Evolutionary conservation across 2,888 invertebrate genomes (phyloP).

Genomic region (Hanleya hanleyi): DNA sequence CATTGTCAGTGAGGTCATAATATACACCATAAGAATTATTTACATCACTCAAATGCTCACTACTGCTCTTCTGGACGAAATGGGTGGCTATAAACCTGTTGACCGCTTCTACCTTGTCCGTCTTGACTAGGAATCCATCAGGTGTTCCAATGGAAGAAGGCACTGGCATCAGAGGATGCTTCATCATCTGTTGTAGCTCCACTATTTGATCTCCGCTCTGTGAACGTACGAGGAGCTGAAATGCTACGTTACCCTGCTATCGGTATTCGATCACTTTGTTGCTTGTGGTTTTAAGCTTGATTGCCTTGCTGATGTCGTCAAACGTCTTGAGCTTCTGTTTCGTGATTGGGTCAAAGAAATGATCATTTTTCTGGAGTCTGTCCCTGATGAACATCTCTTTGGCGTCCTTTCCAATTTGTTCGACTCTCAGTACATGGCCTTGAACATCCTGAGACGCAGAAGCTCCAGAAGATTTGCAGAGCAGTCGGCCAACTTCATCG

Average conservation of each 20-base stretch:
- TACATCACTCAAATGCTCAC: no score
- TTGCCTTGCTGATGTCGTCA: neutral
- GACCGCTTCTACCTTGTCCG: no score
- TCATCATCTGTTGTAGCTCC: neutral
- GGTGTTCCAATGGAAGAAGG: slow-evolving; percentile 8
- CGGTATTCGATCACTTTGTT: slow-evolving; percentile 1
- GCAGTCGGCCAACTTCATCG: neutral
- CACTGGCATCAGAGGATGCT: slow-evolving; percentile 2
- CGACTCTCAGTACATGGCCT: neutral
- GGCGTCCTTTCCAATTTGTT: neutral
- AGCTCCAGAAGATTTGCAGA: neutral
- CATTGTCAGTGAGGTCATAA: no score
- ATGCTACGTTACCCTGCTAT: slow-evolving; percentile 13
- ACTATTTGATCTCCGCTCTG: neutral
- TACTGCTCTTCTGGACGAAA: no score
- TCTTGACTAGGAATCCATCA: slow-evolving; percentile 9
- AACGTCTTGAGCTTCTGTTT: neutral
- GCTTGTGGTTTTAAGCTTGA: neutral
- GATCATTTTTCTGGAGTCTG: no score
- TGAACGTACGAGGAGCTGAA: neutral
- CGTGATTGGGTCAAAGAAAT: slow-evolving; percentile 1
- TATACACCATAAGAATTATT: no score
- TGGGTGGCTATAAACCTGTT: no score
- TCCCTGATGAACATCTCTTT: neutral
- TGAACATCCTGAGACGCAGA: neutral